Conservation (phyloP, 2,797 vertebrate species). For the Podarcis siculus region DNA sequence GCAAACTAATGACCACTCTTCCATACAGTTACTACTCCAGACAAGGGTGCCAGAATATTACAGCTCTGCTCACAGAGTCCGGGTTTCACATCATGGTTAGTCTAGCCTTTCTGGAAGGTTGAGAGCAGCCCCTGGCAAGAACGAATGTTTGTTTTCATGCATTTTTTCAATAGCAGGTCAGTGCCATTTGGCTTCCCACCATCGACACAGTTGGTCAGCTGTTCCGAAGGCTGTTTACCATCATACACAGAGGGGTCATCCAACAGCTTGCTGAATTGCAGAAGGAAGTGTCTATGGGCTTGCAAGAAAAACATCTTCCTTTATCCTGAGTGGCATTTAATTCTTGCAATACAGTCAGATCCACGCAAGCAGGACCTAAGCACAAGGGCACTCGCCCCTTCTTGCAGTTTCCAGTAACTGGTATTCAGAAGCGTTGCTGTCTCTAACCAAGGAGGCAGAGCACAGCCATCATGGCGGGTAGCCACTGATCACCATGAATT, state of each 20-base stretch:
- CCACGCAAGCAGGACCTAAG: not conserved
- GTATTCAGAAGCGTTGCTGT: too few relatives aligned
- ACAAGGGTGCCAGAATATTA: not conserved
- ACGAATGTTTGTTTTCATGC: not conserved
- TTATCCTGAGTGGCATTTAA: not conserved
- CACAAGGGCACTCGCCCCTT: too few relatives aligned
- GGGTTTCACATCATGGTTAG: not conserved
- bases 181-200: not conserved
- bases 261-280: not conserved
- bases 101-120: not conserved
- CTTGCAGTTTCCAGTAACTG: too few relatives aligned
- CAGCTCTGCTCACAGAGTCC: not conserved
- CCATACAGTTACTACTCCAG: not conserved
- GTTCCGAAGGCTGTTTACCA: slow-evolving; percentile 1
- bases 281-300: not conserved
- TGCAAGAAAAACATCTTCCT: not conserved
- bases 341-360: not conserved
- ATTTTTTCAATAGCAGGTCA: not conserved
- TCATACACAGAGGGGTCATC: not conserved
- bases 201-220: not conserved
- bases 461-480: too few relatives aligned
- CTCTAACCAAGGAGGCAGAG: too few relatives aligned
- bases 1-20: not conserved
- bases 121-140: not conserved
- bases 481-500: too few relatives aligned